phyloP scores from a whole-genome alignment of 2,888 invertebrate species.

The Bombylius major region DNA sequence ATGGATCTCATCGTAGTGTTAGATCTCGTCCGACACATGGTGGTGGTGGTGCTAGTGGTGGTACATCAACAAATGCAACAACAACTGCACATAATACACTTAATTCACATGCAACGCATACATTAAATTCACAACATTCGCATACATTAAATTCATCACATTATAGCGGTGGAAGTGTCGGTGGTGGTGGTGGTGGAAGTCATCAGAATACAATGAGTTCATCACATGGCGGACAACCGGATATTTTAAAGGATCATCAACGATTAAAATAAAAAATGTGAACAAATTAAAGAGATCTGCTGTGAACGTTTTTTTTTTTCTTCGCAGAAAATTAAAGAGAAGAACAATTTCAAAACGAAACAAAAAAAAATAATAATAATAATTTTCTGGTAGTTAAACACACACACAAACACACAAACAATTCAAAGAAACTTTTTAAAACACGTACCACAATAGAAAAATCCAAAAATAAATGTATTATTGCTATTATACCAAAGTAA shows the following conservation, averaged over 20 bases:
- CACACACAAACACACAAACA: neutral
- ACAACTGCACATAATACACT: constrained; percentile 45
- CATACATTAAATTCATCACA: constrained; percentile 36
- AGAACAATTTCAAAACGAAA: no score
- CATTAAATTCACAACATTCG: constrained; percentile 36
- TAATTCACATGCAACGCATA: constrained; percentile 43
- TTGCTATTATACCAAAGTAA: no score
- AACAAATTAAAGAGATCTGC: neutral
- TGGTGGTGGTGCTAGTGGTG: constrained; percentile 13
- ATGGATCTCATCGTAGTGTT: constrained; percentile 53
- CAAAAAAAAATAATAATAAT: neutral
- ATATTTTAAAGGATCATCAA: constrained; percentile 74
- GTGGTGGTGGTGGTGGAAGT: constrained; percentile 19
- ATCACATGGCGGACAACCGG: constrained; percentile 52
- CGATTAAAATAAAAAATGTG: constrained; percentile 30
- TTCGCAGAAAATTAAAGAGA: no score
- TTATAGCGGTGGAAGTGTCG: constrained; percentile 21
- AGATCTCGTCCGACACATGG: constrained; percentile 26
- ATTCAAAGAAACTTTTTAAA: no score
- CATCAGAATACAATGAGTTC: constrained; percentile 35
- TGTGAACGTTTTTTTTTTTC: neutral
- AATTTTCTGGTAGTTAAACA: neutral
- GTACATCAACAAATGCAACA: constrained; percentile 35
- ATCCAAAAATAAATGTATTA: no score
- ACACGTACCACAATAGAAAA: no score